A percentile compares a stretch with the other conserved stretches of the same genome.
Evolutionary conservation across 37 sponge, comb jelly and placozoan genomes (phyloP).

Genomic region (Halisarca cf. caerulea): DNA sequence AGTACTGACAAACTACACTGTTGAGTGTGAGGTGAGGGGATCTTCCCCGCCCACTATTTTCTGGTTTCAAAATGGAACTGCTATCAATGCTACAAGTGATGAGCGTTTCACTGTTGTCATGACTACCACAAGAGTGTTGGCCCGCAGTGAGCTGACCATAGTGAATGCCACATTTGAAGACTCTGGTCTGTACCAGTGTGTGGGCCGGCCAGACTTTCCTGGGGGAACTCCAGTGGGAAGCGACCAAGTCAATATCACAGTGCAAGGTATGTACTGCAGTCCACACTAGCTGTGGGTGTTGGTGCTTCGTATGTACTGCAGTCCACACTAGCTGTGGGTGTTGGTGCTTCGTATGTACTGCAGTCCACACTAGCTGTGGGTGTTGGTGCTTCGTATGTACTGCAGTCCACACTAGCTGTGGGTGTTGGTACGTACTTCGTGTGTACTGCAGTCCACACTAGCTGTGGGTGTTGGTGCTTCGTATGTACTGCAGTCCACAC

Average conservation of each 20-base stretch:
- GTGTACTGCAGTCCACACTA: too few species aligned
- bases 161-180: conserved; percentile 29
- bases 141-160: conserved; percentile 30
- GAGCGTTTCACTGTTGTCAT: background rate
- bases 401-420: too few species aligned
- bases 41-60: conserved; percentile 39
- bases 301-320: too few species aligned
- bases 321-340: too few species aligned
- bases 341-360: too few species aligned
- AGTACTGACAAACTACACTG: background rate
- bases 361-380: too few species aligned
- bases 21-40: conserved; percentile 46
- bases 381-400: too few species aligned
- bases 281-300: too few species aligned
- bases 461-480: too few species aligned
- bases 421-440: too few species aligned
- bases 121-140: conserved; percentile 4
- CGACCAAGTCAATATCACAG: conserved; percentile 15
- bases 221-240: background rate
- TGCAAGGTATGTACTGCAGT: conserved; percentile 57
- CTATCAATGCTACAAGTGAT: background rate
- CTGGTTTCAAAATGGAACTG: conserved; percentile 61
- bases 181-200: conserved; percentile 57
- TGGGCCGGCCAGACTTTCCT: background rate
- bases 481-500: too few species aligned